Evolutionary conservation across 2,797 vertebrate species (phyloP).

Genomic region (Hyperoplus lanceolatus): DNA sequence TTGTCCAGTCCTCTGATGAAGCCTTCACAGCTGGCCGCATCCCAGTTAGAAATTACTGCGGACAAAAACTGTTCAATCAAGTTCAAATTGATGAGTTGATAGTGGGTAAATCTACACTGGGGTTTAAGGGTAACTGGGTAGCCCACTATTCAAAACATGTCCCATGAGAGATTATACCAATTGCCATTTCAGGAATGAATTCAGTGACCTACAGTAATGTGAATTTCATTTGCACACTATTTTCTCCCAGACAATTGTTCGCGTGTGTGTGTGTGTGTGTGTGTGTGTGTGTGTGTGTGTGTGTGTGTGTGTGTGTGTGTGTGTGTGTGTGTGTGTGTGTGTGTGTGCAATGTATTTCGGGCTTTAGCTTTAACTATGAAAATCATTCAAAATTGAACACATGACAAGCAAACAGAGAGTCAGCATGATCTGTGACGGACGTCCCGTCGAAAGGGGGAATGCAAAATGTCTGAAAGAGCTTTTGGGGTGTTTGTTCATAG

Average conservation of each 20-base stretch:
- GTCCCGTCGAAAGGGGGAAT: no score
- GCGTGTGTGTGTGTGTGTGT: neutral
- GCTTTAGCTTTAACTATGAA: slow-evolving; percentile 15
- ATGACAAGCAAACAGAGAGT: slow-evolving; percentile 15
- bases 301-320: neutral
- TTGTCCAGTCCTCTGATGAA: slow-evolving; percentile 40
- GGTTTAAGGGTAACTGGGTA: slow-evolving; percentile 82
- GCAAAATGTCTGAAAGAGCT: neutral
- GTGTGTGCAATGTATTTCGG: slow-evolving; percentile 11
- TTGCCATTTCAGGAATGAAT: slow-evolving; percentile 94
- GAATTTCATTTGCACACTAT: slow-evolving; percentile 89
- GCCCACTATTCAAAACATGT: slow-evolving; percentile 81
- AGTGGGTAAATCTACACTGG: slow-evolving; percentile 83
- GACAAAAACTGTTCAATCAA: slow-evolving; percentile 35
- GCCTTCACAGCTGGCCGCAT: slow-evolving; percentile 33
- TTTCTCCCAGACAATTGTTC: slow-evolving; percentile 68
- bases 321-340: no score
- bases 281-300: no score
- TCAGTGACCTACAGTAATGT: slow-evolving; percentile 96
- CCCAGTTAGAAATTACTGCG: slow-evolving; percentile 57
- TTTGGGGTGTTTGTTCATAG: no score
- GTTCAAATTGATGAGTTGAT: slow-evolving; percentile 62
- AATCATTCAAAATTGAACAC: slow-evolving; percentile 42
- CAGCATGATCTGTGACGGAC: slow-evolving; percentile 8
- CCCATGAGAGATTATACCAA: slow-evolving; percentile 89